Conservation (phyloP, 2,888 invertebrate genomes). For the Spicauda simplicius region DNA sequence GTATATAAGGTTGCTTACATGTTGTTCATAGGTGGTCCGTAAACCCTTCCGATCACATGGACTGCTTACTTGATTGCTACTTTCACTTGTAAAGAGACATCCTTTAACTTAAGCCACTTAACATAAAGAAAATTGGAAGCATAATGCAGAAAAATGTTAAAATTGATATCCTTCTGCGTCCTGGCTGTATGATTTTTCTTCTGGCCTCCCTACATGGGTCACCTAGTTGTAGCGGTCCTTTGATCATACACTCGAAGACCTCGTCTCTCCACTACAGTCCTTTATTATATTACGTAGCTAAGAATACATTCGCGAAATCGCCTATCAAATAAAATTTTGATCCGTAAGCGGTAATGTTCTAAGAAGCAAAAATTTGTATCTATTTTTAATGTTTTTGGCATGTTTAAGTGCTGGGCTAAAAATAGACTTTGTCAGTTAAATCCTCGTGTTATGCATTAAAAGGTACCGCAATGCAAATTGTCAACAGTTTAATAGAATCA, state of each 20-base stretch:
- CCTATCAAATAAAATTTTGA: background rate
- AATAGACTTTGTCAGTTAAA: slow-evolving; percentile 22
- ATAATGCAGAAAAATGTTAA: background rate
- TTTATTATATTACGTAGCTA: slow-evolving; percentile 24
- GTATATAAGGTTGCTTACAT: no score
- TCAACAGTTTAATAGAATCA: slow-evolving; percentile 35
- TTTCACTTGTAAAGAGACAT: no score
- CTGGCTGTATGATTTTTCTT: background rate
- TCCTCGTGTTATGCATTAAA: slow-evolving; percentile 7
- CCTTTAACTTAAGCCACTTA: no score
- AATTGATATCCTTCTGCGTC: background rate
- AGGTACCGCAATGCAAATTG: slow-evolving; percentile 27
- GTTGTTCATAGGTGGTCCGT: no score
- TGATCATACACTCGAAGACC: slow-evolving; percentile 29
- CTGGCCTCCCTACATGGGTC: slow-evolving; percentile 19
- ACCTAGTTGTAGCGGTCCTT: slow-evolving; percentile 31
- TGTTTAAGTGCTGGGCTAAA: slow-evolving; percentile 12
- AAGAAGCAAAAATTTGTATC: background rate
- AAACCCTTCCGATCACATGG: no score
- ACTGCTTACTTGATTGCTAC: no score
- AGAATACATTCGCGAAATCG: slow-evolving; percentile 16
- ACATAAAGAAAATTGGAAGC: no score
- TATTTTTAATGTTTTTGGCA: slow-evolving; percentile 3
- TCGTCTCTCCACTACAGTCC: slow-evolving; percentile 22
- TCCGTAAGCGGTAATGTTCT: background rate